Base-by-base conservation (phyloP, 2,888 invertebrate species). In the Harpalus rubripes region DNA sequence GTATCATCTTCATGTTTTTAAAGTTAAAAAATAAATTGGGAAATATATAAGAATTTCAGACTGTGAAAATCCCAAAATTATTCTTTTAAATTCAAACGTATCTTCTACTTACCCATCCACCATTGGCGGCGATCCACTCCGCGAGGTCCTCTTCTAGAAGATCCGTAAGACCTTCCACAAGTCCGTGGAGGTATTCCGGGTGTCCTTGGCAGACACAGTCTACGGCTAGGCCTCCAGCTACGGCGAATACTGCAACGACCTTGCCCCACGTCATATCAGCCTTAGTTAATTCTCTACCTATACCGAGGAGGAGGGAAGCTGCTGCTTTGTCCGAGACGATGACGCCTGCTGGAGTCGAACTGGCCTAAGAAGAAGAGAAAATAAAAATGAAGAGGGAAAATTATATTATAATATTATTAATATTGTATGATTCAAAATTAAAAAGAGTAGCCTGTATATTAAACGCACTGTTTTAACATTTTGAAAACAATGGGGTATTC, bases 151-250 rank as follows among this genome's bases (percentile, higher is more conserved):
- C 94, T 88, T 95, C 95, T 41, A 96, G 92, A 26, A 95, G 94
- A 87, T 96, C 95, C 0, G 95, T 93, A 88, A 97, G 95, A 61
- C 95, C 95, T 88, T 97, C 96, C 86, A 97, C 93, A 22, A 98
- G 92, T 84, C 94, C 94, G 8, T 95, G 94, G 80, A 97, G 93
- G 88, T 95, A 96, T 65, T 97, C 97, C 0, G 95, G 95, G 91
- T 95, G 93, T 87, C 96, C 94, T 92, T 96, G 92, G 87, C 95
- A 90, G 88, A 96, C 93, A 91, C 96, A 95, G 88, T 97, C 97
- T 12, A 96, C 94, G 0, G 97, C 96, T 15, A 97, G 92, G 0
- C 96, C 96, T 0, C 96, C 97, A 80, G 96, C 96, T 7, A 97
- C 94, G 56, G 96, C 96, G 90, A 95, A 96, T 44, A 97, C 92